A percentile compares a stretch with the other conserved stretches of the same genome.
phyloP scores from a whole-genome alignment of 2,113 vertebrate genomes.

The Acrocephalus arundinaceus region DNA sequence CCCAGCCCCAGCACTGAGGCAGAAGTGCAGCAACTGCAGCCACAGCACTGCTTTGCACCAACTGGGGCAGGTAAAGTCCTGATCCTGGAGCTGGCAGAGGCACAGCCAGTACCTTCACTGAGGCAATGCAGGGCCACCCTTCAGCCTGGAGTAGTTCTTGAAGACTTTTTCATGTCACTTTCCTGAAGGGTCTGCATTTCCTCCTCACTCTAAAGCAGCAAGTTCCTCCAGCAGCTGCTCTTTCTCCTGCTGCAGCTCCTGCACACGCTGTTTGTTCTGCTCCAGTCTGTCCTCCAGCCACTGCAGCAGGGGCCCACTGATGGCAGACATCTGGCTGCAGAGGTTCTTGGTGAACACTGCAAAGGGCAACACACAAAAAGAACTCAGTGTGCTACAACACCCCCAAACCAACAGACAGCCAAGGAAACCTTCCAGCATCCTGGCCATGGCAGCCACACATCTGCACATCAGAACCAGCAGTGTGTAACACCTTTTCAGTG shows the following conservation, averaged over 20 bases:
- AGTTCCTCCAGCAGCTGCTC: constrained; percentile 88
- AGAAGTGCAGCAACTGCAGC: not conserved
- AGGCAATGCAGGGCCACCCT: not conserved
- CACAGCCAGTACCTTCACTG: not conserved
- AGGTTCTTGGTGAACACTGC: constrained; percentile 95
- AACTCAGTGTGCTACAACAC: not conserved
- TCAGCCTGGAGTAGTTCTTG: not conserved
- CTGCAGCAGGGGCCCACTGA: constrained; percentile 94
- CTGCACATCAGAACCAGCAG: not conserved
- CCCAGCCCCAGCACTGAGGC: not conserved
- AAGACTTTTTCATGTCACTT: not conserved
- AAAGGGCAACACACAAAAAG: not conserved
- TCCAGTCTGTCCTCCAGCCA: constrained; percentile 96
- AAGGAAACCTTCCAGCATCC: not conserved
- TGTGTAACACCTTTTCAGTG: not conserved
- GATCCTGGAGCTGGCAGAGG: not conserved
- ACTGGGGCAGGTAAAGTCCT: not conserved
- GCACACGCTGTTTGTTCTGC: constrained; percentile 88
- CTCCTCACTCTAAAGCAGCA: constrained; percentile 74
- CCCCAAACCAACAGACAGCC: not conserved
- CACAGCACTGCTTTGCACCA: not conserved
- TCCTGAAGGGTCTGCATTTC: not conserved
- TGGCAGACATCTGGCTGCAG: constrained; percentile 98
- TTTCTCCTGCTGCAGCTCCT: constrained; percentile 88
- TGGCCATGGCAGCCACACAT: not conserved